Base-by-base conservation (phyloP, 2,113 vertebrate species). In the Clupea harengus region DNA sequence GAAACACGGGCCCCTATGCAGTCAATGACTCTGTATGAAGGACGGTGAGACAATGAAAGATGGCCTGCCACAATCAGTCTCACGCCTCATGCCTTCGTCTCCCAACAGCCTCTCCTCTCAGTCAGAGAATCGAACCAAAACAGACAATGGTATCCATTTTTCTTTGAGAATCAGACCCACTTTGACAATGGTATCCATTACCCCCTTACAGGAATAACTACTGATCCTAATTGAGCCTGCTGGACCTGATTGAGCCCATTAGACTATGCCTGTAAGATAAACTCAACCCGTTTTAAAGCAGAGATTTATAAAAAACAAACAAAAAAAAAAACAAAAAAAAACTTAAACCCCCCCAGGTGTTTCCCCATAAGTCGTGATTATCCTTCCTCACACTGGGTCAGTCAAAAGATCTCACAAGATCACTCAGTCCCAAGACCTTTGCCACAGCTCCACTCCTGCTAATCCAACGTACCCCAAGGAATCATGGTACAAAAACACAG, bases 41-140 rank as follows among this genome's bases (percentile, higher is more conserved):
- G 72, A 39, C 28, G 28, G 72, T 32, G 72, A 78, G 72, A 78
- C 72, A 78, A 78, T 85, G 85, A 88, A 86, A 6, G 84, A 84
- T 83, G 87, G 89, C 83, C 84, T 83, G 82, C 83, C 84, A 81
- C 39, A 85, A 60, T 88, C 86, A 84, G 86, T 39, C 85, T 60
- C 81, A 83, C 84, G 54, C 82, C 64, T 85, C 84, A 72, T n/a
- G 60, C 85, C 49, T 83, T 83, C 82, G 52, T 67, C 32, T 78
- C 72, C 72, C 72, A 78, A 39, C 9, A 32, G 32, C 72, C 72
- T 78, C 72, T 78, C 28, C 25, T 78, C 28, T 32, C 72, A 32
- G 32, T 82, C 89, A 6, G 72, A 39, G 32, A 32, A 78, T 17
- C 13, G 4, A 32, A 78, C 72, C 72, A 15, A 39, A 13, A 44